Conservation (phyloP, 2,888 invertebrate genomes). For the Andrena trimmerana region DNA sequence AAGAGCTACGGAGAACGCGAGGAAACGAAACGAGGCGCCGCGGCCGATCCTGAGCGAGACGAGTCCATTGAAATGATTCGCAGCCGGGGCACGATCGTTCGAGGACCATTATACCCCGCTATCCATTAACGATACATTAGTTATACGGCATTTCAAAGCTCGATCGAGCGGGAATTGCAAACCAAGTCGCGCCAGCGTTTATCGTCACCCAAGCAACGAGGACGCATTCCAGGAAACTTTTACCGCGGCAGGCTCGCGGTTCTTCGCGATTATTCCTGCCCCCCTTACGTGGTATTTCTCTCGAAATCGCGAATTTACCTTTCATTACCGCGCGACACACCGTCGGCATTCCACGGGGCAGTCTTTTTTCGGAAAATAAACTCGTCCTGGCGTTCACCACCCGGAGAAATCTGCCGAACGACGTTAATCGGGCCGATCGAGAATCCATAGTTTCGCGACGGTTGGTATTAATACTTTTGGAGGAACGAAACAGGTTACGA, state of each 20-base stretch:
- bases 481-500: background rate
- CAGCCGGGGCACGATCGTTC: slow-evolving; percentile 65
- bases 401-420: too few species aligned
- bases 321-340: slow-evolving; percentile 23
- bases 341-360: slow-evolving; percentile 16
- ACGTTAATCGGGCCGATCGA: slow-evolving; percentile 1
- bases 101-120: slow-evolving; percentile 44
- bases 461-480: slow-evolving; percentile 28
- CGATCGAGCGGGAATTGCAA: slow-evolving; percentile 11
- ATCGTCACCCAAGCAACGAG: background rate
- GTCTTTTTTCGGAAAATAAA: slow-evolving; percentile 1
- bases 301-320: slow-evolving; percentile 16
- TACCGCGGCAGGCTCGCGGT: background rate
- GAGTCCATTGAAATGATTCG: slow-evolving; percentile 63
- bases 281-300: slow-evolving; percentile 16
- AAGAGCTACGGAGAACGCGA: slow-evolving; percentile 15
- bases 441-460: slow-evolving; percentile 33
- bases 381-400: background rate
- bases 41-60: slow-evolving; percentile 16
- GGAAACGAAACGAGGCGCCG: slow-evolving; percentile 64
- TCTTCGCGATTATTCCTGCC: slow-evolving; percentile 18
- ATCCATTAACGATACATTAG: slow-evolving; percentile 62
- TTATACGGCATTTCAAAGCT: slow-evolving; percentile 27
- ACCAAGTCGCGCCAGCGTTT: background rate
- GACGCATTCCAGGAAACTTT: slow-evolving; percentile 26